A percentile compares a stretch with the other conserved stretches of the same genome.
phyloP scores from a whole-genome alignment of 2,797 vertebrate species.

The Coilia nasus region DNA sequence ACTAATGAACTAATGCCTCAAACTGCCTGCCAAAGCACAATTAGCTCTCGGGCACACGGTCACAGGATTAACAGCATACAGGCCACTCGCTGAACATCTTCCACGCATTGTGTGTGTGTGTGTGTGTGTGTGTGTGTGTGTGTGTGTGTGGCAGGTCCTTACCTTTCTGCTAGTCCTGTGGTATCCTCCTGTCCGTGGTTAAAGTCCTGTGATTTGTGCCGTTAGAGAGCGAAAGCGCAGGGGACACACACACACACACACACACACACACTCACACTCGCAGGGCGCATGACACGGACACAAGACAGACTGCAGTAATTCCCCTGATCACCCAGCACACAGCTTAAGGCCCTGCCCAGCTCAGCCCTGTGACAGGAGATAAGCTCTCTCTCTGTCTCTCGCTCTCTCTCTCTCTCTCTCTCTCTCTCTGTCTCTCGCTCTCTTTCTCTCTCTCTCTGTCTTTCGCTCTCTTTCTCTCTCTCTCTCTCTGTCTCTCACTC shows the following conservation, averaged over 20 bases:
- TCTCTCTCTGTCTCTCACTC: too few species aligned
- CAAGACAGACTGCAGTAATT: constrained; percentile 60
- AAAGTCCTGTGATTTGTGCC: constrained; percentile 31
- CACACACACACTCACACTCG: too few species aligned
- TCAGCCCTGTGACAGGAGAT: constrained; percentile 66
- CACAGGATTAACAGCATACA: background rate
- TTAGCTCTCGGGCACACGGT: background rate
- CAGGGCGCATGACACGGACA: background rate
- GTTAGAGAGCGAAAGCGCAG: constrained; percentile 16
- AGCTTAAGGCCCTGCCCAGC: constrained; percentile 63
- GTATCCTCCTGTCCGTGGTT: constrained; percentile 49
- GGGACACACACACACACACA: constrained; percentile 1
- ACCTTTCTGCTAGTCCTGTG: background rate
- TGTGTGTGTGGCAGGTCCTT: too few species aligned
- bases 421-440: background rate
- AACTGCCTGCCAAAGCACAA: background rate
- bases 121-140: too few species aligned
- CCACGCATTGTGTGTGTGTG: too few species aligned
- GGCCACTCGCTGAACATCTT: background rate
- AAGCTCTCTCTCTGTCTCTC: constrained; percentile 41
- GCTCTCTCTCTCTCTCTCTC: background rate
- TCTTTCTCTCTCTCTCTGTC: too few species aligned
- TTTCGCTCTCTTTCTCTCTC: too few species aligned
- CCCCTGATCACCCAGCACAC: constrained; percentile 45
- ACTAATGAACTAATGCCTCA: background rate